Evolutionary conservation across 2,113 vertebrate species (phyloP), one percentile per base, ranked within the genome.

Genomic region (Silurus glanis): DNA sequence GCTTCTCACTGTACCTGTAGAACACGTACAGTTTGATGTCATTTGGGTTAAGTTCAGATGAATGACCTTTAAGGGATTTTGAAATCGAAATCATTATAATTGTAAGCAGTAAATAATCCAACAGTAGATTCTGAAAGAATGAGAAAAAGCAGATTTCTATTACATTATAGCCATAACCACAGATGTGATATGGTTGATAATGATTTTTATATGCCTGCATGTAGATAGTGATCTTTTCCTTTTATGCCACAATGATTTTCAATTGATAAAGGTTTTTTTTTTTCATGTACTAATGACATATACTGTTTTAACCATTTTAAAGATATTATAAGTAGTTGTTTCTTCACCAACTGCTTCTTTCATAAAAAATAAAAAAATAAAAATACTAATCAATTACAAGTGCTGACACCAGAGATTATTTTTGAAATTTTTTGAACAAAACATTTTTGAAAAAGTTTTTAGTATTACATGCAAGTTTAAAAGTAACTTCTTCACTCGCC

Each of bases 1-100:
- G 91, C 89, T 87, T 67, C 82, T 28, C 53, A 69, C 53, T 76
- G 66, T 90, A 91, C 80, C 85, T 83, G 80, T 45, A 89, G 86
- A 88, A 82, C 82, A 90, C 84, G 72, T 19, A 53, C 4, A 67
- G 87, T 89, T 89, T 81, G 5, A 56, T 66, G 85, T 89, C 80
- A 79, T 49, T 7, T 47, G 53, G 80, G 55, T 45, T 59, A 80
- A 80, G 56, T 80, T 25, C 37, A 59, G 17, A 80, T 45, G 28
- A 80, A 37, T 80, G 56, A 59, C 16, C 37, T 61, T 61, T 61
- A 47, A 47, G 56, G 37, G 75, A 76, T 47, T 37, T 37, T 3
- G 37, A 79, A 61, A 19, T 45, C 12, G 37, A 37, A 78, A 78
- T 78, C 23, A 6, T 78, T 78, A 78, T 53, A 14, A 78, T 7